These are phyloP conservation scores for Euplexia lucipara DNA, from an alignment of 2,888 invertebrate genomes.

Conservation along the genomic window DNA sequence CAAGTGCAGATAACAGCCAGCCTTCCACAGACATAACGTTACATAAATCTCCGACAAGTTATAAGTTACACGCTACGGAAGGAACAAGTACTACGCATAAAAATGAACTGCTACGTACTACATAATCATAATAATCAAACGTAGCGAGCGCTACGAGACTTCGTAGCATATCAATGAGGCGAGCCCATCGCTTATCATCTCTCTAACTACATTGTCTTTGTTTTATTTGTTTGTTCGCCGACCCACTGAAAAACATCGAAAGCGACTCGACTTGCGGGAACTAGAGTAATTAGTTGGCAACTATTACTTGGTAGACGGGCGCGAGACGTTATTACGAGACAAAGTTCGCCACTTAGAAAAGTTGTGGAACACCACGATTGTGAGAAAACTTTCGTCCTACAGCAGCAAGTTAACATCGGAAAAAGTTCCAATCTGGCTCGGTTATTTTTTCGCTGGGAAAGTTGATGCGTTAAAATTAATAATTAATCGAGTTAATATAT, in stretches of 20 bases:
- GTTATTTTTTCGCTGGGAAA: slow-evolving; percentile 65
- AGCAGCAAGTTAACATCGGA: slow-evolving; percentile 50
- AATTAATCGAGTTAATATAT: slow-evolving; percentile 85
- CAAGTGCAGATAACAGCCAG: slow-evolving; percentile 13
- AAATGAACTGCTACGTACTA: slow-evolving; percentile 66
- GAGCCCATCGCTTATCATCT: slow-evolving; percentile 55
- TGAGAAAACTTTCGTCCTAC: slow-evolving; percentile 62
- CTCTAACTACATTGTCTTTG: slow-evolving; percentile 56
- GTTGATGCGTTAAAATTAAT: slow-evolving; percentile 78
- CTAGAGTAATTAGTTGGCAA: slow-evolving; percentile 72
- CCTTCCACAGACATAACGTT: slow-evolving; percentile 36
- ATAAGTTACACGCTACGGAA: slow-evolving; percentile 43
- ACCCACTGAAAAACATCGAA: slow-evolving; percentile 63
- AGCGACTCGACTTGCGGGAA: slow-evolving; percentile 59
- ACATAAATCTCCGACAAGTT: slow-evolving; percentile 36
- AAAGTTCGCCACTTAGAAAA: slow-evolving; percentile 79
- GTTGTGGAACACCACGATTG: slow-evolving; percentile 70
- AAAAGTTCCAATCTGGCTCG: slow-evolving; percentile 68
- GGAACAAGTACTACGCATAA: slow-evolving; percentile 43
- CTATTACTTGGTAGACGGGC: slow-evolving; percentile 76
- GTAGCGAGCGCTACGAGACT: slow-evolving; percentile 73
- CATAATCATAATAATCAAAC: slow-evolving; percentile 64
- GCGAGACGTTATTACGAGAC: slow-evolving; percentile 80
- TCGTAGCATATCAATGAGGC: slow-evolving; percentile 72
- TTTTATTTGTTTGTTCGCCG: slow-evolving; percentile 48